Percentiles rank a stretch among this genome's conserved stretches.
phyloP scores from a whole-genome alignment of 1,140 invertebrate species.

The Hycleus cichorii region DNA sequence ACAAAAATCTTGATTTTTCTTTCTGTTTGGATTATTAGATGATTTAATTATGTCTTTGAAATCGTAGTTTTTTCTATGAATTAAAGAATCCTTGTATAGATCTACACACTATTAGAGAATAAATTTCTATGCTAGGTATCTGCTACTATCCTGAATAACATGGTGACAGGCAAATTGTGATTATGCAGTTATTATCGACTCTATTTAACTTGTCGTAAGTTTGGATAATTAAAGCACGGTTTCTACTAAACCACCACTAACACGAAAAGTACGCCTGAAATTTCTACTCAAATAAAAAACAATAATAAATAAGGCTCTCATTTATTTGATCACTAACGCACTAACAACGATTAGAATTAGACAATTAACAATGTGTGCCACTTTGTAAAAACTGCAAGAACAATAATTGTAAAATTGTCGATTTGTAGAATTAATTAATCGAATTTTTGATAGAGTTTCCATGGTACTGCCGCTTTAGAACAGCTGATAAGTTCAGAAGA shows the following conservation, averaged over 20 bases:
- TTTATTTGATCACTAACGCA: slow-evolving; percentile 3
- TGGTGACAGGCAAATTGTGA: slow-evolving; percentile 27
- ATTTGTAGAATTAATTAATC: too few relatives aligned
- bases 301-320: background rate
- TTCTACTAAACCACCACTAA: background rate
- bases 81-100: too few relatives aligned
- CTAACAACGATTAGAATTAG: slow-evolving; percentile 1
- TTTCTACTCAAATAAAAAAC: too few relatives aligned
- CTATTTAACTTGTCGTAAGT: slow-evolving; percentile 25
- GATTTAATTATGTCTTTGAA: background rate
- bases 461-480: slow-evolving; percentile 40
- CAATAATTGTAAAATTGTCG: too few relatives aligned
- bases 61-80: too few relatives aligned
- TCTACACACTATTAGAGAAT: too few relatives aligned
- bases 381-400: too few relatives aligned
- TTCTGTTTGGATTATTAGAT: slow-evolving; percentile 3
- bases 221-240: slow-evolving; percentile 17
- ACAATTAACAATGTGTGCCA: too few relatives aligned
- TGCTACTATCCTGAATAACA: slow-evolving; percentile 26
- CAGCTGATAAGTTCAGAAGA: slow-evolving; percentile 38
- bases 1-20: background rate
- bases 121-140: slow-evolving; percentile 23
- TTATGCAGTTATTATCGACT: slow-evolving; percentile 4
- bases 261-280: too few relatives aligned
- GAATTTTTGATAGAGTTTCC: slow-evolving; percentile 33